Percentiles rank a stretch among this genome's conserved stretches.
phyloP scores from a whole-genome alignment of 2,113 vertebrate species.

The Puma concolor region DNA sequence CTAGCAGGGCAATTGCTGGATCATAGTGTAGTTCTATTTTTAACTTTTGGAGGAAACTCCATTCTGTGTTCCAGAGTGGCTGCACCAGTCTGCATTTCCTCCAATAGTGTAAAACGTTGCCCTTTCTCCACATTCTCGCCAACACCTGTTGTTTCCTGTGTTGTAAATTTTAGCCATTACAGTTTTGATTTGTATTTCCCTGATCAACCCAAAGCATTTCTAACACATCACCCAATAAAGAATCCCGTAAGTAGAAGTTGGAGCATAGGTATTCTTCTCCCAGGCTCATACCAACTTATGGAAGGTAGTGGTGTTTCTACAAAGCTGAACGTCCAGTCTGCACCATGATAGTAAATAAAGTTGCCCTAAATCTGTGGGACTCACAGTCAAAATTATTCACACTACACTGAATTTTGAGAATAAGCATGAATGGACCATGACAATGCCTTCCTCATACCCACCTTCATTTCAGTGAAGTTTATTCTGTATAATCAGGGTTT shows the following conservation, averaged over 20 bases:
- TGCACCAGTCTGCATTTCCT: neutral
- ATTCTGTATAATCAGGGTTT: neutral
- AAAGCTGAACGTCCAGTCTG: neutral
- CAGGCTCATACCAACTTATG: neutral
- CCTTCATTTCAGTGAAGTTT: neutral
- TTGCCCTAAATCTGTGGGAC: neutral
- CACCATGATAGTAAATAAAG: neutral
- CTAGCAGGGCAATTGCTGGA: neutral
- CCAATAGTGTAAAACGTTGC: neutral
- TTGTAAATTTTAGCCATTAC: neutral
- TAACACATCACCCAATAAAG: neutral
- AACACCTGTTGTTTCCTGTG: neutral
- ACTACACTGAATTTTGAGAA: neutral
- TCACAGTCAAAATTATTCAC: neutral
- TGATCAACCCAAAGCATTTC: neutral
- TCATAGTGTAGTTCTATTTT: neutral
- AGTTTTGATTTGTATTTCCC: neutral
- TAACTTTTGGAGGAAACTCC: neutral
- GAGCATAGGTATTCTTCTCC: neutral
- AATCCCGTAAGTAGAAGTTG: neutral
- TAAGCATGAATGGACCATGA: neutral
- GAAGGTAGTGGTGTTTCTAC: neutral
- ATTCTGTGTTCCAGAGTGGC: neutral
- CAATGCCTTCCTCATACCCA: neutral
- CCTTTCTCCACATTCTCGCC: neutral